These are phyloP conservation scores for Macaria notata DNA, from an alignment of 2,888 invertebrate genomes.

Conservation along the genomic window DNA sequence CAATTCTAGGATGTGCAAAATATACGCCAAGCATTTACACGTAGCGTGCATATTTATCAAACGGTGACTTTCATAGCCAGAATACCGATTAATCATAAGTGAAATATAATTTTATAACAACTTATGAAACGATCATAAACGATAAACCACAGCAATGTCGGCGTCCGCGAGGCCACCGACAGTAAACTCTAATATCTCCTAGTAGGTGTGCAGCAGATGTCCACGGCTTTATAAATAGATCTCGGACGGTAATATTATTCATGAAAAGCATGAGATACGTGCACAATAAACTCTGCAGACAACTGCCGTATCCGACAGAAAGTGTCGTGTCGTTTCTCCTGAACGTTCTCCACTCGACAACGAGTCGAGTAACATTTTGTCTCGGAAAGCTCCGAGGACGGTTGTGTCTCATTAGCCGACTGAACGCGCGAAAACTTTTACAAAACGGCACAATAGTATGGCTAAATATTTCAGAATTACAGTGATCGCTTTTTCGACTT, in stretches of 20 bases:
- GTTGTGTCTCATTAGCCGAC: slow-evolving; percentile 51
- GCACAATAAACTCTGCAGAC: slow-evolving; percentile 28
- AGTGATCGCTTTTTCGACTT: slow-evolving; percentile 49
- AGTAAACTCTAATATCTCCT: neutral
- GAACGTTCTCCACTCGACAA: slow-evolving; percentile 29
- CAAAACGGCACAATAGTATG: slow-evolving; percentile 40
- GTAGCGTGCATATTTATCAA: neutral
- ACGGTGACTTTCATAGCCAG: slow-evolving; percentile 2
- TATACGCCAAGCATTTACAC: neutral
- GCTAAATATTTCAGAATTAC: slow-evolving; percentile 48
- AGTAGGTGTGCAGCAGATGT: slow-evolving; percentile 17
- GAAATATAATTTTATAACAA: slow-evolving; percentile 3
- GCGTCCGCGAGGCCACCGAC: slow-evolving; percentile 18
- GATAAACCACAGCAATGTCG: neutral
- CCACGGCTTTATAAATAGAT: slow-evolving; percentile 27
- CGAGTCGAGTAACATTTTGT: slow-evolving; percentile 52
- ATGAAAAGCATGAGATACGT: slow-evolving; percentile 13
- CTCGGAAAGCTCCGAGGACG: slow-evolving; percentile 56
- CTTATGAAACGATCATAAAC: slow-evolving; percentile 5
- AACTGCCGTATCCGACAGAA: slow-evolving; percentile 45
- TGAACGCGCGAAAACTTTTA: slow-evolving; percentile 37
- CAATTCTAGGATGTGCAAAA: slow-evolving; percentile 12
- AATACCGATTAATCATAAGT: slow-evolving; percentile 2
- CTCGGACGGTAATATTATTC: slow-evolving; percentile 17
- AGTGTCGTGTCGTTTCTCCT: slow-evolving; percentile 29